phyloP scores from a whole-genome alignment of 2,888 invertebrate genomes.

The Acrobasis consociella region DNA sequence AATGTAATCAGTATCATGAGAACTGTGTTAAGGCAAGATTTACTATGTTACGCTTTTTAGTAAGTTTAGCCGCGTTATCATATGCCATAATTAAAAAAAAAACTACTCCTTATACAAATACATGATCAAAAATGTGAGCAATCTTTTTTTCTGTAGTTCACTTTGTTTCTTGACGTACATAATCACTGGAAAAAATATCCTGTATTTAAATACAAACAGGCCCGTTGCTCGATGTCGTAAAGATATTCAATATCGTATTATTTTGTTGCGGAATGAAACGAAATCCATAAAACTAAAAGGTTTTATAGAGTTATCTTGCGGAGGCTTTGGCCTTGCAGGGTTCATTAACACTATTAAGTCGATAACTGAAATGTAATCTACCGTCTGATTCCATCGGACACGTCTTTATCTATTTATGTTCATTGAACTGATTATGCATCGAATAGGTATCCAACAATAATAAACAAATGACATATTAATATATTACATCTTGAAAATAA shows the following conservation, averaged over 20 bases:
- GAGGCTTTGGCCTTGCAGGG: slow-evolving; percentile 73
- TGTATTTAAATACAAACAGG: slow-evolving; percentile 47
- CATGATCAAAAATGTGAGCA: too few relatives aligned
- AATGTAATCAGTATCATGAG: too few relatives aligned
- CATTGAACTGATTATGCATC: slow-evolving; percentile 37
- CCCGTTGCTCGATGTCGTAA: slow-evolving; percentile 64
- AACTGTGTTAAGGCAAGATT: too few relatives aligned
- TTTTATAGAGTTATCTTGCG: slow-evolving; percentile 75
- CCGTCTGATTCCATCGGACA: slow-evolving; percentile 59
- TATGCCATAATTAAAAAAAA: too few relatives aligned
- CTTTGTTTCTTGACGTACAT: too few relatives aligned
- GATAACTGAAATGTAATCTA: slow-evolving; percentile 74
- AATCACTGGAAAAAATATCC: too few relatives aligned
- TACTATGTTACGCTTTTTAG: too few relatives aligned
- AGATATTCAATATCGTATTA: slow-evolving; percentile 71
- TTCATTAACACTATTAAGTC: slow-evolving; percentile 68
- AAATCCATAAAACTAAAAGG: slow-evolving; percentile 76
- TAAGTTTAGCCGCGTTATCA: too few relatives aligned
- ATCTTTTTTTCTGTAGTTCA: too few relatives aligned
- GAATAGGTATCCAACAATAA: slow-evolving; percentile 1
- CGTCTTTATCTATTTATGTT: slow-evolving; percentile 53
- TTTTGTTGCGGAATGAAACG: slow-evolving; percentile 70
- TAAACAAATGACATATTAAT: not conserved
- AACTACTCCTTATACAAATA: too few relatives aligned
- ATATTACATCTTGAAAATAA: too few relatives aligned